Base-by-base conservation (phyloP, 2,797 vertebrate species). In the Sebastiscus tertius region DNA sequence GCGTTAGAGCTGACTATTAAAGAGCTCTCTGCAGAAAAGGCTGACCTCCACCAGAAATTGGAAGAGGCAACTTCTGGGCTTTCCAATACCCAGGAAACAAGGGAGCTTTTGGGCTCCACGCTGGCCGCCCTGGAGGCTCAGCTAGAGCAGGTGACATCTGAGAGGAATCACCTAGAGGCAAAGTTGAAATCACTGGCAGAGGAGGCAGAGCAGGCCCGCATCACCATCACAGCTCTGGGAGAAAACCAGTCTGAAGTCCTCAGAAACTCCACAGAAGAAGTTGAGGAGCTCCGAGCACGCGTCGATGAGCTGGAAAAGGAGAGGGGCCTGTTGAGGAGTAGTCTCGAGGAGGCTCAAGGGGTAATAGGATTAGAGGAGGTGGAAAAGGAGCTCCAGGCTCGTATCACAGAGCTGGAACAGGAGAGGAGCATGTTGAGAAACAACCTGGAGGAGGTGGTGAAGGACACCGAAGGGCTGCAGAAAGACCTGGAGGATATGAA, bases 401-500 rank as follows among this genome's bases (percentile, higher is more conserved):
- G 94, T 46, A 87, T 97, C 9, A 83, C 88, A 63, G 96, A 97
- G 80, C 91, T 95, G 84, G 96, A 96, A 70, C 94, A 94, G 85
- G 97, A 98, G 86, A 97, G 93, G 79, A 10, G 54, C 79, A 80
- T 97, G 76, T 74, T 98, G 88, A 96, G 63, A 82, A 92, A 92
- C 77, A 96, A 96, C 66, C 75, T 97, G 65, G 96, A 97, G 81
- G 97, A 96, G 82, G 91, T 89, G 4, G 75, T 95, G 62, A 94
- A 94, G 62, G 96, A 97, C 84, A 95, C 95, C 6, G 96, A 95
- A 82, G 93, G 88, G 0, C 87, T 99, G 62, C 97, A 97, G 67
- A 84, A 64, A 71, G 96, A 98, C 83, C 93, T 98, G 81, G 86
- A 95, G 36, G 96, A 97, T 26, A 95, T 97, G 92, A 97, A 95